Evolutionary conservation across 2,113 vertebrate genomes (phyloP), one percentile per base, ranked within the genome.

Genomic region (Tinamus guttatus): DNA sequence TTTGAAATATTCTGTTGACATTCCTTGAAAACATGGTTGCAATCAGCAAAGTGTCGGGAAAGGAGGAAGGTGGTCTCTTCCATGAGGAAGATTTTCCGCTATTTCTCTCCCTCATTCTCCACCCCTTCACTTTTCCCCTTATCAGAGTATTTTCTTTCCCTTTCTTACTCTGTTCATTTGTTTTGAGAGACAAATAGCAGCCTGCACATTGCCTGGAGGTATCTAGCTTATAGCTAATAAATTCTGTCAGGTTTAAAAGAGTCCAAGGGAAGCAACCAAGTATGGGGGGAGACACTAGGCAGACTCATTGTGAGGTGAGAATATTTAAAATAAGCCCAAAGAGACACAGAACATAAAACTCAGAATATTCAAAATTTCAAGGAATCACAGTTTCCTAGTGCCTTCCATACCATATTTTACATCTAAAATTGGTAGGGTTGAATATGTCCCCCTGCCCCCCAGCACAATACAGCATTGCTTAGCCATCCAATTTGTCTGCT

Each of bases 401-500:
- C 80, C 54, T 77, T 80, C 49, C 54, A 38, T n/a, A 28, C 85
- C 32, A 32, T 22, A 65, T 87, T 84, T 87, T 76, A 28, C 60
- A 85, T 85, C 22, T 52, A 87, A 68, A 80, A 81, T 76, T 78
- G 80, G 62, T 58, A 71, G 76, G 10, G 52, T 81, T 97, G 95
- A 75, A 56, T 34, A 34, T 64, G 52, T 6, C 81, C 5, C 22
- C 84, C 80, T 49, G 56, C 58, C 56, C n/a, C 62, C 22, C 83
- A 87, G 32, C 52, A 81, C 65, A 74, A 93, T 84, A 91, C 91
- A 94, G 93, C 67, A 95, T 87, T 74, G 93, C 90, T 93, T 92
- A 90, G 91, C 84, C 76, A 87, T 80, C 82, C 89, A 95, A 94
- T 96, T 95, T 94, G 75, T 94, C 90, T 95, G 94, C 90, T 90